Percentiles rank a stretch among this genome's conserved stretches.
These are phyloP conservation scores for Archips xylosteana DNA, from an alignment of 2,888 invertebrate species.

Conservation along the genomic window DNA sequence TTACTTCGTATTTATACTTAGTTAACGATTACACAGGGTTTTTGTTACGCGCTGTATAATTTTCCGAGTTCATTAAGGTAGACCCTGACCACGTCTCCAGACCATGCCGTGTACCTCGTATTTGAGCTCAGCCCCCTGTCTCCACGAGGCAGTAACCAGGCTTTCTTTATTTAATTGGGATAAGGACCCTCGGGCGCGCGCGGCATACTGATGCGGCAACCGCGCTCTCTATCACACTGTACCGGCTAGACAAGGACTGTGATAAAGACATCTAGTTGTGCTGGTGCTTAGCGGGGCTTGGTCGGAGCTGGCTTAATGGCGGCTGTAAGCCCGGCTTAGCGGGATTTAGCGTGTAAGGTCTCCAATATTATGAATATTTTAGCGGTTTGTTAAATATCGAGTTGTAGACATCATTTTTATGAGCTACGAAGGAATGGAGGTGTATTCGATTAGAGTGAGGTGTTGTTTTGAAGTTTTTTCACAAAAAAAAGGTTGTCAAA, in stretches of 20 bases:
- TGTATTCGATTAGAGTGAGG: no score
- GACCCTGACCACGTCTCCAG: no score
- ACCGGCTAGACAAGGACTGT: not conserved
- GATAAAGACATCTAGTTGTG: not conserved
- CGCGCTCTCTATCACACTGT: not conserved
- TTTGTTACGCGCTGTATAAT: no score
- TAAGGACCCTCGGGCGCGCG: not conserved
- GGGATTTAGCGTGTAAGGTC: not conserved
- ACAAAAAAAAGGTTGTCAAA: no score
- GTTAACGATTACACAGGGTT: no score
- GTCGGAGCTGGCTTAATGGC: not conserved
- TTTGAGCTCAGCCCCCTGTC: not conserved
- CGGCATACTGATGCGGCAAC: not conserved
- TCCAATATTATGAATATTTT: not conserved
- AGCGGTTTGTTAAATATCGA: not conserved
- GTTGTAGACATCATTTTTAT: not conserved
- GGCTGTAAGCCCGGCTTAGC: not conserved
- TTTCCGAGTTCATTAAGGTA: no score
- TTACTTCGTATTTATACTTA: no score
- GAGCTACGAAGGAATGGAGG: no score
- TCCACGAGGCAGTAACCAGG: not conserved
- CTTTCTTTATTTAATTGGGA: constrained; percentile 1
- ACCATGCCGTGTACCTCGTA: not conserved
- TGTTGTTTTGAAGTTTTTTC: no score
- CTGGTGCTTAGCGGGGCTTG: constrained; percentile 1